Percentiles rank a stretch among this genome's conserved stretches.
These are phyloP conservation scores for Rhagonycha lutea DNA, from an alignment of 2,888 invertebrate genomes.

Conservation along the genomic window DNA sequence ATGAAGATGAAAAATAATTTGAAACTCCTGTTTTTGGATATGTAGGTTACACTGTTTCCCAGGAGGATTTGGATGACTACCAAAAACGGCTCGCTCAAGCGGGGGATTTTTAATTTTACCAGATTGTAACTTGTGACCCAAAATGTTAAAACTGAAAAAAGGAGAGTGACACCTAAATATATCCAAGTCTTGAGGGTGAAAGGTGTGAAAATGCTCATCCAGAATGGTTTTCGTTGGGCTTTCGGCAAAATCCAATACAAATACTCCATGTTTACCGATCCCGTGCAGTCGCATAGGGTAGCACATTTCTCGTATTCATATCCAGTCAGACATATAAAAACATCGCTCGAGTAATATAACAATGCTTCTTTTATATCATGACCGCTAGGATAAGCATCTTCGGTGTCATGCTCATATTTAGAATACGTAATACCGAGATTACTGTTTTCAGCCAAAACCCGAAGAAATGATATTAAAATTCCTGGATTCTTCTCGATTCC, in stretches of 20 bases:
- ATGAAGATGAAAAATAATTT: not conserved
- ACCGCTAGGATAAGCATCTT: not conserved
- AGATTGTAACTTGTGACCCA: not conserved
- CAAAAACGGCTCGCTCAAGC: not conserved
- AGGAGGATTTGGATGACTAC: not conserved
- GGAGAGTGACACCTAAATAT: not conserved
- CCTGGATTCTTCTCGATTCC: conserved; percentile 10
- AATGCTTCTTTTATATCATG: conserved; percentile 1
- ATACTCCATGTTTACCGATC: not conserved
- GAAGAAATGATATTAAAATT: not conserved
- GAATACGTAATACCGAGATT: not conserved
- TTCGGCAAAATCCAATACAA: conserved; percentile 17
- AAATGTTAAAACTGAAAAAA: conserved; percentile 2
- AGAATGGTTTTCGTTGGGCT: conserved; percentile 10
- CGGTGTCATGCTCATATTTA: not conserved
- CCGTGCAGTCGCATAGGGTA: conserved; percentile 1
- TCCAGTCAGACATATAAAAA: not conserved
- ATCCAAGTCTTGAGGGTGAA: conserved; percentile 6
- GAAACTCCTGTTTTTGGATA: not conserved
- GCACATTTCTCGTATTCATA: conserved; percentile 5
- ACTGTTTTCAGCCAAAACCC: conserved; percentile 1
- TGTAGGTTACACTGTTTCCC: not conserved
- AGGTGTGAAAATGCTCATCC: conserved; percentile 11
- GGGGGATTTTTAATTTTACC: not conserved
- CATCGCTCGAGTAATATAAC: not conserved